A percentile compares a stretch with the other conserved stretches of the same genome.
Conservation (phyloP, 2,113 vertebrate species). For the Mirounga angustirostris region DNA sequence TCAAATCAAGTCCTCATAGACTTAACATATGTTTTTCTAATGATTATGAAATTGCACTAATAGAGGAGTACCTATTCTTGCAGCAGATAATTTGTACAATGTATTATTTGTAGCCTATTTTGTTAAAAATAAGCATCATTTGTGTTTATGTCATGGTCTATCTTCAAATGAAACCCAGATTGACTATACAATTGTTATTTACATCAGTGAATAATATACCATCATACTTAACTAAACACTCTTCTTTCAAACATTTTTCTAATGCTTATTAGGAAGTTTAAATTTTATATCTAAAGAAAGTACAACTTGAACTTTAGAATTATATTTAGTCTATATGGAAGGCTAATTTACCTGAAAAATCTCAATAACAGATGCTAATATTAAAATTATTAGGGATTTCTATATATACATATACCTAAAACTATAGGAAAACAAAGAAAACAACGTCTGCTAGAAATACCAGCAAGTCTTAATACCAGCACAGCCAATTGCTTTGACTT, state of each 20-base stretch:
- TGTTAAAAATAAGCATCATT: neutral
- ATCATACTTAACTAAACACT: neutral
- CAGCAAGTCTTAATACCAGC: neutral
- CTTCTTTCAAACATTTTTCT: neutral
- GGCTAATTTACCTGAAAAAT: neutral
- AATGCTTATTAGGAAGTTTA: neutral
- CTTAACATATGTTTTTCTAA: neutral
- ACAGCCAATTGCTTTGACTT: neutral
- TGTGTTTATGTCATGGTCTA: neutral
- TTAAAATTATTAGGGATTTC: neutral
- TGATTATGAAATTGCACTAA: neutral
- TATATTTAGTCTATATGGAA: neutral
- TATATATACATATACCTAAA: neutral
- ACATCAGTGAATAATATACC: neutral
- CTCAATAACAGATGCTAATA: neutral
- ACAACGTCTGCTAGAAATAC: neutral
- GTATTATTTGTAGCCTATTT: neutral
- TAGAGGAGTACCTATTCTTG: neutral
- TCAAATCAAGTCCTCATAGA: neutral
- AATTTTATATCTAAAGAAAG: neutral
- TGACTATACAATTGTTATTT: neutral
- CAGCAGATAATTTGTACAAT: neutral
- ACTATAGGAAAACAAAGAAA: neutral
- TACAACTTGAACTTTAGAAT: neutral
- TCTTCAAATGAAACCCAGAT: neutral